Evolutionary conservation across 2,888 invertebrate genomes (phyloP), one percentile per base, ranked within the genome.

Genomic region (Lysandra coridon): DNA sequence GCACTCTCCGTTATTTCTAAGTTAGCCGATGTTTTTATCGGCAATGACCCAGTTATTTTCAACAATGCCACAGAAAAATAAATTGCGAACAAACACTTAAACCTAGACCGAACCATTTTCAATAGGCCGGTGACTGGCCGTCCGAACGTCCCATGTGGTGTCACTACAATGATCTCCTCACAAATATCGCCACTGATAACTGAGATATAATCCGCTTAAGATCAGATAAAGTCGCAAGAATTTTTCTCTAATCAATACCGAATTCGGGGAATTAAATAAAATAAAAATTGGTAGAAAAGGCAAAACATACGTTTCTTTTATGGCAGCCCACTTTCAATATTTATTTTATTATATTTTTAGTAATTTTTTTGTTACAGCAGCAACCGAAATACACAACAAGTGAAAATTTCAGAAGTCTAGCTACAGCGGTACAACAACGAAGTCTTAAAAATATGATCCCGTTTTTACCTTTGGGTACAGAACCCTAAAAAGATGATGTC

Each of bases 41-140:
- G 79, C 30, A 79, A 30, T 6, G 79, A 79, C 14, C 75, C 30
- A 17, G 30, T 79, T 57, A 60, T 30, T 3, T 60, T 79, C 30
- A 79, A 81, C 78, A 87, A 53, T 74, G 87, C 79, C 79, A 87
- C 82, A 80, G 82, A 86, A 5, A 83, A 81, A 80, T 88, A 82
- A 40, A 90, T 82, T 79, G 85, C 79, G 37, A 86, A 85, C 82
- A 86, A 87, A 88, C 91, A 90, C 83, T 89, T 89, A 73, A 85
- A 85, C 83, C 86, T 89, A 78, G 84, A 86, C 87, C 89, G 85
- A 83, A 83, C 89, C 92, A 92, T 92, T 89, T 87, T 90, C 73
- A 76, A 53, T 30, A 49, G 86, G 86, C 86, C 84, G 84, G 82
- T 83, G 80, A 82, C 76, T 82, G 83, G 83, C 82, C 74, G 84